phyloP scores from a whole-genome alignment of 2,797 vertebrate species.

The Heteromormyrus szaboi region DNA sequence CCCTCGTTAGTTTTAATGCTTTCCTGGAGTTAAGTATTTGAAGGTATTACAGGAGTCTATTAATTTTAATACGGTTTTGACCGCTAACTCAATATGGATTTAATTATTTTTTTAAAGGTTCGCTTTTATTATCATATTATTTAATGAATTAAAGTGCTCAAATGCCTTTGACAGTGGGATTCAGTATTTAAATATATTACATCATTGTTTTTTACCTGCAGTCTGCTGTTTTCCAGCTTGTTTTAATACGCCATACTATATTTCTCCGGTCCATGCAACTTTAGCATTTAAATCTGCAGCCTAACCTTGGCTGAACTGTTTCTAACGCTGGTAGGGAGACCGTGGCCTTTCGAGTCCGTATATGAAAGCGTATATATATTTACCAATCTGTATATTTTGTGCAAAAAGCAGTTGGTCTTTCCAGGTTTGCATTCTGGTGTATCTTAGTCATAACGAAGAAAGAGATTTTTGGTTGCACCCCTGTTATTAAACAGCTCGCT shows the following conservation, averaged over 20 bases:
- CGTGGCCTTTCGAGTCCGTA: background rate
- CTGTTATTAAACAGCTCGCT: background rate
- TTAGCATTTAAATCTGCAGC: background rate
- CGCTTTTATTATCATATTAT: background rate
- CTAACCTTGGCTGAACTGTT: background rate
- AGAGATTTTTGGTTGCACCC: background rate
- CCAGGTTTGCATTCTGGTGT: background rate
- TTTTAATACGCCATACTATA: background rate
- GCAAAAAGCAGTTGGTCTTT: background rate
- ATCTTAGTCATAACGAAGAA: background rate
- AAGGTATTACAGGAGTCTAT: background rate
- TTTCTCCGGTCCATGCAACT: background rate
- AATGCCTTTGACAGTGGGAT: background rate
- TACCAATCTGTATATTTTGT: conserved; percentile 5
- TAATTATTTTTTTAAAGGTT: background rate
- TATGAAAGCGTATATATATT: background rate
- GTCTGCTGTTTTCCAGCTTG: background rate
- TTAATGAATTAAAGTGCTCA: background rate
- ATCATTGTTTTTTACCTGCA: background rate
- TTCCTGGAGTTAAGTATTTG: background rate
- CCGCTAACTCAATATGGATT: background rate
- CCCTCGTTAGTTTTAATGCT: background rate
- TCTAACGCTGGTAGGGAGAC: background rate
- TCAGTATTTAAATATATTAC: background rate
- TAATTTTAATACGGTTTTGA: background rate